phyloP scores from a whole-genome alignment of 2,113 vertebrate genomes.

The Furnarius figulus region DNA sequence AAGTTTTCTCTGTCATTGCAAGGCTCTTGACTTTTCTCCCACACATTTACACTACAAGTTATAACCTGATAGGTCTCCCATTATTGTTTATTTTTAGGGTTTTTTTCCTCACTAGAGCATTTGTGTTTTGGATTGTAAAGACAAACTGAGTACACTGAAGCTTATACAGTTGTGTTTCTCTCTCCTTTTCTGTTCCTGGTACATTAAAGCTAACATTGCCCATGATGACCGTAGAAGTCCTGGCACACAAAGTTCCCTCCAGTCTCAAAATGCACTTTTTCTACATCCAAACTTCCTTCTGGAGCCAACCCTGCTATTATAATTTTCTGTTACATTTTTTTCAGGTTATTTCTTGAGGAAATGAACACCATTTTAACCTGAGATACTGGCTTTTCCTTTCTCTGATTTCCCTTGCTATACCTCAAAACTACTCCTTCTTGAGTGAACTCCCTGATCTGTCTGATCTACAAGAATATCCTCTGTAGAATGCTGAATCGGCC shows the following conservation, averaged over 20 bases:
- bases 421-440: neutral
- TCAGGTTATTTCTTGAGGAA: neutral
- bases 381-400: neutral
- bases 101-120: neutral
- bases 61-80: neutral
- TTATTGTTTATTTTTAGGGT: neutral
- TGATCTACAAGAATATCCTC: neutral
- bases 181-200: neutral
- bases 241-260: neutral
- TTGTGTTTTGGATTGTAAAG: neutral
- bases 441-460: neutral
- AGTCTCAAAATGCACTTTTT: neutral
- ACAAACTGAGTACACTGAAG: neutral
- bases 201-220: neutral
- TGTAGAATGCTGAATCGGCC: neutral
- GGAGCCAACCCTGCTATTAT: neutral
- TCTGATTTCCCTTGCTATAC: neutral
- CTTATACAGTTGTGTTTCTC: neutral
- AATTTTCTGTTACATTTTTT: neutral
- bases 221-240: neutral
- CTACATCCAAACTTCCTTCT: neutral
- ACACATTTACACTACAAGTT: neutral
- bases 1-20: neutral
- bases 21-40: neutral
- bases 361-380: neutral